Conservation (phyloP, 2,888 invertebrate species). For the Cheilosia grossa region DNA sequence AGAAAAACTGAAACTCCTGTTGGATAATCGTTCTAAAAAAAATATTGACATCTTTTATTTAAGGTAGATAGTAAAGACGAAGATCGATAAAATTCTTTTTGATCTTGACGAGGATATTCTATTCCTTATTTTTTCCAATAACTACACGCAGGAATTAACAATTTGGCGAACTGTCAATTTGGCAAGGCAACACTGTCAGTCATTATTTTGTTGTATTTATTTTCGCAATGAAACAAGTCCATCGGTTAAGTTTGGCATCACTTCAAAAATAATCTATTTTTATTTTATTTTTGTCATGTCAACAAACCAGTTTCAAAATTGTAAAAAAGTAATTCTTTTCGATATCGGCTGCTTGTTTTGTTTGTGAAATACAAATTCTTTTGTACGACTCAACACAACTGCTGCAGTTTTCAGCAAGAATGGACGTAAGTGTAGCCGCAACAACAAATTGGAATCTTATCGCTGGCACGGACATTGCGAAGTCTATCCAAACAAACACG, state of each 20-base stretch:
- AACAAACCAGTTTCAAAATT: slow-evolving; percentile 16
- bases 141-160: too few relatives aligned
- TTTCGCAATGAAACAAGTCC: too few relatives aligned
- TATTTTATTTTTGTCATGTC: background rate
- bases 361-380: slow-evolving; percentile 24
- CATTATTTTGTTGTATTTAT: too few relatives aligned
- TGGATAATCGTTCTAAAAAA: too few relatives aligned
- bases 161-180: too few relatives aligned
- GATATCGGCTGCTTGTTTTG: background rate
- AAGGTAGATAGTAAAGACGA: too few relatives aligned
- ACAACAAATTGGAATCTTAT: slow-evolving; percentile 78
- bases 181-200: too few relatives aligned
- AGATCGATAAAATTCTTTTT: too few relatives aligned
- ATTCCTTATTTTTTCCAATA: too few relatives aligned
- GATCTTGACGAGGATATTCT: too few relatives aligned
- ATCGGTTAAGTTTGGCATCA: slow-evolving; percentile 50
- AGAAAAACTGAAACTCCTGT: too few relatives aligned
- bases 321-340: background rate
- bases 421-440: slow-evolving; percentile 70
- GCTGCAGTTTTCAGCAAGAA: slow-evolving; percentile 9
- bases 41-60: too few relatives aligned
- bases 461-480: slow-evolving; percentile 77
- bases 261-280: background rate
- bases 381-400: slow-evolving; percentile 38
- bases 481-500: slow-evolving; percentile 76